A percentile compares a stretch with the other conserved stretches of the same genome.
Conservation (phyloP, 2,113 vertebrate species). For the Sula dactylatra region DNA sequence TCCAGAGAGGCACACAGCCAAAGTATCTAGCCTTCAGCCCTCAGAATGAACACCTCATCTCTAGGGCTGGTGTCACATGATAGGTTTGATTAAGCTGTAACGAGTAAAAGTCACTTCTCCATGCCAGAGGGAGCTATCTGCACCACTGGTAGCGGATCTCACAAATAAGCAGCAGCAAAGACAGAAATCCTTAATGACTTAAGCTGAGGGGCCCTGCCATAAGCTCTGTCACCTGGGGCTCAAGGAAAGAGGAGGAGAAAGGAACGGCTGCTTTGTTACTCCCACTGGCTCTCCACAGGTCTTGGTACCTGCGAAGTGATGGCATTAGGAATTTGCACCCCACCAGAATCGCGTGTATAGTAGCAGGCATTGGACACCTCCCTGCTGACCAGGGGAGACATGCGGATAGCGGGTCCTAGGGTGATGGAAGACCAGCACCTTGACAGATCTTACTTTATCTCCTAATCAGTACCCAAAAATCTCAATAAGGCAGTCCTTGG, state of each 20-base stretch:
- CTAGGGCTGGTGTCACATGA: background rate
- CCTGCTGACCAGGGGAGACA: background rate
- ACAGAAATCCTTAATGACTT: background rate
- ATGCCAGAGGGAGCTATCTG: background rate
- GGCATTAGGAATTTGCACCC: background rate
- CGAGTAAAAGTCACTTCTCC: background rate
- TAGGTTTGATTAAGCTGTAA: background rate
- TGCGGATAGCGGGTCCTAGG: background rate
- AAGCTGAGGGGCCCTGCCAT: background rate
- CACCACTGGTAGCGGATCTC: background rate
- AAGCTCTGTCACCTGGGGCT: background rate
- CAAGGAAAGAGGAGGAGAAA: background rate
- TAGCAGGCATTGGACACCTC: background rate
- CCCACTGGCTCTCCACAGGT: background rate
- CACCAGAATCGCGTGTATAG: accelerated
- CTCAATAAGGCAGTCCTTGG: accelerated
- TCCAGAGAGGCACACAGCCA: background rate
- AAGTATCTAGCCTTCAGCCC: background rate
- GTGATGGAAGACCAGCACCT: background rate
- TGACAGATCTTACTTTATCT: background rate
- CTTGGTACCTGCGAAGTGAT: background rate
- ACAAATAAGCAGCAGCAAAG: background rate
- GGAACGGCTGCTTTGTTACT: background rate
- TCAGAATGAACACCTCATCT: background rate
- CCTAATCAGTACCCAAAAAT: background rate